Conservation (phyloP, 2,797 vertebrate species). For the Poeciliopsis infans region DNA sequence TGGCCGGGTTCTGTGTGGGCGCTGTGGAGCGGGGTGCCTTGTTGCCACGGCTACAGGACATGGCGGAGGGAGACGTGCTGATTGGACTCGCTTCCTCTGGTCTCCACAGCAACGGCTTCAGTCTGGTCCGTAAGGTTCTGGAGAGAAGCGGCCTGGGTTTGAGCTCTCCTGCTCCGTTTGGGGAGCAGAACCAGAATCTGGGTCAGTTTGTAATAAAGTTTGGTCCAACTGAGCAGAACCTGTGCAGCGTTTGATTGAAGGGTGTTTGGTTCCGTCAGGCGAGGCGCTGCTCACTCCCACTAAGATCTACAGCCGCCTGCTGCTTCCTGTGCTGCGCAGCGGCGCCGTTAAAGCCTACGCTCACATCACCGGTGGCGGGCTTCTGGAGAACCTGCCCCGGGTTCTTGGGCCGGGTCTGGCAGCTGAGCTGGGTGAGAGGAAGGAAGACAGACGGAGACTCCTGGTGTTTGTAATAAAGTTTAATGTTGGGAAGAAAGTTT, state of each 20-base stretch:
- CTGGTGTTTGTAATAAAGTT: too few species aligned
- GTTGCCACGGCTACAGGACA: slow-evolving; percentile 86
- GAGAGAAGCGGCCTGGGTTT: slow-evolving; percentile 81
- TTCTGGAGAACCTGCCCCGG: slow-evolving; percentile 95
- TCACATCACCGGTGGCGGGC: slow-evolving; percentile 96
- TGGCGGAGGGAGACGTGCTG: slow-evolving; percentile 85
- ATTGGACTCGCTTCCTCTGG: slow-evolving; percentile 93
- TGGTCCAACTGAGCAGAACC: too few species aligned
- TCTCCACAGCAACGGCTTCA: slow-evolving; percentile 97
- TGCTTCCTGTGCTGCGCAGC: slow-evolving; percentile 87
- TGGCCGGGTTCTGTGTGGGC: slow-evolving; percentile 93
- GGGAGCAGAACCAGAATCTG: slow-evolving; percentile 78
- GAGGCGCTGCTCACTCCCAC: slow-evolving; percentile 91
- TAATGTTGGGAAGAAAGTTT: too few species aligned
- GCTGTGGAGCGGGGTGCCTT: slow-evolving; percentile 87
- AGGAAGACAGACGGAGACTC: too few species aligned
- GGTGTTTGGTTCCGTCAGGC: slow-evolving; percentile 56
- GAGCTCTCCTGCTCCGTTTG: slow-evolving; percentile 81
- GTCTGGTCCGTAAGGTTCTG: slow-evolving; percentile 91
- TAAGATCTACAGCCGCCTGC: slow-evolving; percentile 90
- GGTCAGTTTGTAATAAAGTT: slow-evolving; percentile 76
- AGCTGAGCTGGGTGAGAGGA: slow-evolving; percentile 79
- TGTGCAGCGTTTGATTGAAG: too few species aligned
- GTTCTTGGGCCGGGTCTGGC: slow-evolving; percentile 87
- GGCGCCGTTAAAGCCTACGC: slow-evolving; percentile 90